Evolutionary conservation across 92 coral and sea anemone species (phyloP), one percentile per base, ranked within the genome.

Genomic region (Metridium senile): DNA sequence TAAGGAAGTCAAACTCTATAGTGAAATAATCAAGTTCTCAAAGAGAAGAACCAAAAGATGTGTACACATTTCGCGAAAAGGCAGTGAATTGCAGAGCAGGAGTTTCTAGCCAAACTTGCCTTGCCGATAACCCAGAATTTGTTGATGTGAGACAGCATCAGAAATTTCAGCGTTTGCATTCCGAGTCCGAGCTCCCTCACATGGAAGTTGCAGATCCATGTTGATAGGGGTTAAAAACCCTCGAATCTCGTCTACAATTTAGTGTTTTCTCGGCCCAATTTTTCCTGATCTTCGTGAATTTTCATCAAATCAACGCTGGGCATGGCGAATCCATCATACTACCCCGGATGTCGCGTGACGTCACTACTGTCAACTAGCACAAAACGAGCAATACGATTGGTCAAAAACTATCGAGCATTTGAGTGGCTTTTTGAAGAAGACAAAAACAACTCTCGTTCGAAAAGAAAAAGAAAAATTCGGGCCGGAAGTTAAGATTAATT

Each of bases 101-200:
- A n/a, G 6, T 39, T 4, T 39, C 49, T 4, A 74, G 70, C 57
- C 33, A 66, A 72, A 72, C 91, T 79, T 74, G 86, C 99, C 99
- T 72, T 92, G 96, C 62, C 97, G 88, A 80, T 95, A 93, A 52
- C 82, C 79, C 84, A 89, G 52, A 59, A 95, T 82, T 80, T 92
- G 93, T 74, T 92, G 93, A 70, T 95, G 99, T 66, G 67, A 56
- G 63, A 73, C 78, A 58, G 78, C 78, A 30, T 26, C 49, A 46
- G 78, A 43, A 31, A 58, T 73, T 34, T 73, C 78, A 9, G 68
- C 43, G 65, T 26, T 73, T 23, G 78, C 78, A 73, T 31, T 47
- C 22, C 68, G 63, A 57, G 67, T 17, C 2, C 17, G 21, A 26
- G 21, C 23, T 11, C 21, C 26, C 34, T 73, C 78, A 20, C 61